phyloP scores from a whole-genome alignment of 2,797 vertebrate genomes.

The Jordanella pulchra region DNA sequence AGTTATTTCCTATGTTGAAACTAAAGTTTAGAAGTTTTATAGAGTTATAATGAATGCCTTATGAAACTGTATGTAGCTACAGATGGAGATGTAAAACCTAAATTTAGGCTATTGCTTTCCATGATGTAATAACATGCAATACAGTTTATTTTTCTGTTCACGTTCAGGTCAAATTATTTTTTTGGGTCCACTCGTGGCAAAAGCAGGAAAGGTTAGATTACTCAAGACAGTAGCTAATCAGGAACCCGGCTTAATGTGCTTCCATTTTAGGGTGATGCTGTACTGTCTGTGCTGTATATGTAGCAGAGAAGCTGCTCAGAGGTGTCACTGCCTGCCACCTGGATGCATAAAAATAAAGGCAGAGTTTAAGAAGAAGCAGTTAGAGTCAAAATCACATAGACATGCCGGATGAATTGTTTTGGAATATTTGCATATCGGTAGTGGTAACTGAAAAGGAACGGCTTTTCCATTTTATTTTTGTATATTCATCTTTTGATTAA shows the following conservation, averaged over 20 bases:
- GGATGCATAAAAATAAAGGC: slow-evolving; percentile 28
- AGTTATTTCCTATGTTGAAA: slow-evolving; percentile 48
- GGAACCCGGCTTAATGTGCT: slow-evolving; percentile 17
- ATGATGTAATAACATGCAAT: slow-evolving; percentile 22
- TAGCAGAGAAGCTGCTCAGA: slow-evolving; percentile 29
- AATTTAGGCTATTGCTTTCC: slow-evolving; percentile 7
- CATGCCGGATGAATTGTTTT: neutral
- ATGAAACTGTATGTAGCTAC: neutral
- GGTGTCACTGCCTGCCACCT: slow-evolving; percentile 38
- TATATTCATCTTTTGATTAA: no score
- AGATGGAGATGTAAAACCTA: slow-evolving; percentile 8
- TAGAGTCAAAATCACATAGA: slow-evolving; percentile 8
- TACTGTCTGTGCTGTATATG: slow-evolving; percentile 37
- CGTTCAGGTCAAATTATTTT: slow-evolving; percentile 35
- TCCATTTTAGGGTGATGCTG: slow-evolving; percentile 26
- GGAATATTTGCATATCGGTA: neutral
- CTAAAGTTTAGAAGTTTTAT: slow-evolving; percentile 4
- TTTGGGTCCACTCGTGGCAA: slow-evolving; percentile 33
- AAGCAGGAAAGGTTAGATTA: slow-evolving; percentile 1
- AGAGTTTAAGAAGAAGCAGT: slow-evolving; percentile 17
- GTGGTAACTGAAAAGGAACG: neutral
- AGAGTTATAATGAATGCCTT: neutral
- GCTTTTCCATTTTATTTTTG: no score
- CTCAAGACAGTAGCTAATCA: slow-evolving; percentile 6
- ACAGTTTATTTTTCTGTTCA: slow-evolving; percentile 10